Evolutionary conservation across 2,113 vertebrate genomes (phyloP).

Genomic region (Brachyhypopomus gauderio): DNA sequence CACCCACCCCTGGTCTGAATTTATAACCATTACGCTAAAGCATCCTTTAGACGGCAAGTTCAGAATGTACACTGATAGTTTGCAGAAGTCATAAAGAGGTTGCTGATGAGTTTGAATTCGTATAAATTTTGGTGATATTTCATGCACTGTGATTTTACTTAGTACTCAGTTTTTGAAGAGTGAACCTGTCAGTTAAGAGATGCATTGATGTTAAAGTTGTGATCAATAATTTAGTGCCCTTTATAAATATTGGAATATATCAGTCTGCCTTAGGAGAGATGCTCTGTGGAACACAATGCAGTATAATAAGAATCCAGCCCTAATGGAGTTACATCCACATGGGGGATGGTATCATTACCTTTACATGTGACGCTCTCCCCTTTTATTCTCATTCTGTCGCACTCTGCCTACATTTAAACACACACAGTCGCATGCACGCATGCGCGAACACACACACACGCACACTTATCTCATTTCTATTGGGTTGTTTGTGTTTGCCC

Average conservation of each 20-base stretch:
- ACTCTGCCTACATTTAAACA: neutral
- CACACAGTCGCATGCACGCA: too few relatives aligned
- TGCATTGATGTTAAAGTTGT: slow-evolving; percentile 28
- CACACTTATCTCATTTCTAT: neutral
- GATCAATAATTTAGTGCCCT: slow-evolving; percentile 47
- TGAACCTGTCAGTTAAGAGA: slow-evolving; percentile 8
- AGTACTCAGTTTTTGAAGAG: slow-evolving; percentile 2
- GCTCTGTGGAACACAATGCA: slow-evolving; percentile 22
- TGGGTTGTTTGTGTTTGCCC: slow-evolving; percentile 15
- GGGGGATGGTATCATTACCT: neutral
- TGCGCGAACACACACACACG: too few relatives aligned
- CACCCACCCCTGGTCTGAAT: neutral
- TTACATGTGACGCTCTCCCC: slow-evolving; percentile 2
- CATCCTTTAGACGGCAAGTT: too few relatives aligned
- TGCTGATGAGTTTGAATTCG: too few relatives aligned
- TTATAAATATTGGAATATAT: slow-evolving; percentile 49
- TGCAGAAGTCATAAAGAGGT: too few relatives aligned
- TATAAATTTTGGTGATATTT: too few relatives aligned
- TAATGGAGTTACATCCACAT: slow-evolving; percentile 1
- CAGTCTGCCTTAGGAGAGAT: slow-evolving; percentile 18
- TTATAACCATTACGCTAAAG: neutral
- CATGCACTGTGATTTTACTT: neutral
- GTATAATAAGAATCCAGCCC: slow-evolving; percentile 9
- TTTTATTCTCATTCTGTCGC: neutral
- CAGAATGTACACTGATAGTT: too few relatives aligned